A percentile compares a stretch with the other conserved stretches of the same genome.
Conservation (phyloP, 2,113 vertebrate species). For the Ceyx melanurus region DNA sequence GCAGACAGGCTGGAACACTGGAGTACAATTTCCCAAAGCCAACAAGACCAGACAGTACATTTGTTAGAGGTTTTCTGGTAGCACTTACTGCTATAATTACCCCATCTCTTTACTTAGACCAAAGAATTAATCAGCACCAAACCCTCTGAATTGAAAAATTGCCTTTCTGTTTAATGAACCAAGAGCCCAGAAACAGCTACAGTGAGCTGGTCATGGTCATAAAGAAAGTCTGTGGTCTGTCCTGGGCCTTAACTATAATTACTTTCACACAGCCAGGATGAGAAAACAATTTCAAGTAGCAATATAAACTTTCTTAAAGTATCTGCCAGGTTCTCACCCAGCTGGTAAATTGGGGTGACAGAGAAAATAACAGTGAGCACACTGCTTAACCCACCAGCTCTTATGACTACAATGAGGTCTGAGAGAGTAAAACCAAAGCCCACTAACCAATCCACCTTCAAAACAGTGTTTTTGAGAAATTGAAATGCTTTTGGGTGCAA, state of each 20-base stretch:
- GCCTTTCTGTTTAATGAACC: slow-evolving; percentile 21
- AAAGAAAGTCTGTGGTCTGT: background rate
- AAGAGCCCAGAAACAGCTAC: background rate
- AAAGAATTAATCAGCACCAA: slow-evolving; percentile 22
- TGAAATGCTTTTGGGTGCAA: background rate
- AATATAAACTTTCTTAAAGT: slow-evolving; percentile 8
- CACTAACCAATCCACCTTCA: background rate
- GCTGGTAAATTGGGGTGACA: slow-evolving; percentile 1
- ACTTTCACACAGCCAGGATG: slow-evolving; percentile 32
- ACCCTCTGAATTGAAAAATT: slow-evolving; percentile 24
- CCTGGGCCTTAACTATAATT: slow-evolving; percentile 13
- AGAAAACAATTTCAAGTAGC: slow-evolving; percentile 23
- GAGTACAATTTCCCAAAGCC: background rate
- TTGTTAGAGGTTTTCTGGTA: slow-evolving; percentile 43
- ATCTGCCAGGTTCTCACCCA: slow-evolving; percentile 16
- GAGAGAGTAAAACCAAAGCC: background rate
- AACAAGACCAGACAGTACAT: slow-evolving; percentile 17
- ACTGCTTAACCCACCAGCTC: background rate
- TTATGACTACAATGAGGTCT: background rate
- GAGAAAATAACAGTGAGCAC: slow-evolving; percentile 28
- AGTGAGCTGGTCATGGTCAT: background rate
- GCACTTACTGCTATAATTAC: slow-evolving; percentile 33
- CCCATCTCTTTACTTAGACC: background rate
- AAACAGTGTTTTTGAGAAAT: background rate
- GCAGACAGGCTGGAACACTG: background rate